A percentile compares a stretch with the other conserved stretches of the same genome.
Conservation (phyloP, 2,113 vertebrate genomes). For the Sylvia atricapilla region DNA sequence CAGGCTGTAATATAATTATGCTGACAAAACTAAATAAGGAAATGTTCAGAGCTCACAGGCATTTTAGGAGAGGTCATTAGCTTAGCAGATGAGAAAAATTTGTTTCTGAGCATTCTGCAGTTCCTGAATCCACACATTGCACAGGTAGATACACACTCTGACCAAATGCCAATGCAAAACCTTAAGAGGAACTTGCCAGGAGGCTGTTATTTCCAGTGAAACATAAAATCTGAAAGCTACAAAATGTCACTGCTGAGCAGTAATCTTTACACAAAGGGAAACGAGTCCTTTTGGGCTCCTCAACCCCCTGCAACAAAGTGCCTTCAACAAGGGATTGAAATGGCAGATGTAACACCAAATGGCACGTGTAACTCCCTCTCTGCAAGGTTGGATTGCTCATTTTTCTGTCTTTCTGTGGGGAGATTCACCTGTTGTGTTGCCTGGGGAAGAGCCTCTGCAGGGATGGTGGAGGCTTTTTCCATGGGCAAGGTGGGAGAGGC, state of each 20-base stretch:
- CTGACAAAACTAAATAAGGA: conserved; percentile 51
- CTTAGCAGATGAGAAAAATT: background rate
- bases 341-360: background rate
- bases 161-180: background rate
- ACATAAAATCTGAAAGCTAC: background rate
- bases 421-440: background rate
- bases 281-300: background rate
- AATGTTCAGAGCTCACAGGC: conserved; percentile 14
- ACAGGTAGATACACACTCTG: background rate
- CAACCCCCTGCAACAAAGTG: background rate
- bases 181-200: background rate
- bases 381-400: background rate
- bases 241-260: background rate
- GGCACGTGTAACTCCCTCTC: background rate
- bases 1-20: conserved; percentile 53
- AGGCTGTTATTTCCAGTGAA: background rate
- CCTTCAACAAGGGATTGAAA: background rate
- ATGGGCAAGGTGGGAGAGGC: background rate
- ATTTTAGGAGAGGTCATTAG: conserved; percentile 34
- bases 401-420: background rate
- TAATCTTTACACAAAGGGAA: background rate
- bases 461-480: background rate
- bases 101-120: background rate
- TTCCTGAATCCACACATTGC: background rate
- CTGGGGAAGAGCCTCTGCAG: background rate